These are phyloP conservation scores for Bergia puertoricense DNA, from an alignment of 92 coral and sea anemone genomes.

Conservation along the genomic window DNA sequence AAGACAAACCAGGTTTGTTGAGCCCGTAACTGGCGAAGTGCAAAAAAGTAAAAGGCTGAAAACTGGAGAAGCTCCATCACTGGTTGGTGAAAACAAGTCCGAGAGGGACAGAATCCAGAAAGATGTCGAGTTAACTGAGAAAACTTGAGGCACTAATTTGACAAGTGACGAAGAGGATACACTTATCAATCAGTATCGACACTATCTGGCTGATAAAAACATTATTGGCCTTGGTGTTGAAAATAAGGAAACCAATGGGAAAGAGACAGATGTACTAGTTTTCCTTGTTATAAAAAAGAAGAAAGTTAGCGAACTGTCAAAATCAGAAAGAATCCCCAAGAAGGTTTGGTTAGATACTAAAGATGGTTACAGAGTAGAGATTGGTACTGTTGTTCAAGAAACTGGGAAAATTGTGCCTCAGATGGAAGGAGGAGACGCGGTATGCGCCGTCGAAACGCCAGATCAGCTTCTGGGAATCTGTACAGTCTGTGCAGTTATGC, in stretches of 20 bases:
- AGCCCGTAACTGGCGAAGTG: not conserved
- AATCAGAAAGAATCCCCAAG: not conserved
- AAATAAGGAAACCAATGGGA: not conserved
- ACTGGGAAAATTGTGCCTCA: not conserved
- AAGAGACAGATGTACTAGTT: not conserved
- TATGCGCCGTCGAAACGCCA: not conserved
- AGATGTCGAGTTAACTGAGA: not conserved
- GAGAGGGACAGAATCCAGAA: not conserved
- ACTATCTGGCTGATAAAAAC: not conserved
- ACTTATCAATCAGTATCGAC: not conserved
- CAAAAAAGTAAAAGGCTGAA: not conserved
- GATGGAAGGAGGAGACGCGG: not conserved
- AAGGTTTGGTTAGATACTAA: not conserved
- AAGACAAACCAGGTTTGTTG: not conserved
- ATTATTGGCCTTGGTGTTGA: conserved; percentile 2
- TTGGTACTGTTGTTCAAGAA: not conserved
- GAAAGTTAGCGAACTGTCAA: not conserved
- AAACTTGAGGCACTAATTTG: not conserved
- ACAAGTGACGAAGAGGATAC: not conserved
- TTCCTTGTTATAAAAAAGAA: not conserved
- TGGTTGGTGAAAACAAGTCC: not conserved
- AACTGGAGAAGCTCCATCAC: not conserved
- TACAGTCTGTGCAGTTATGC: not conserved
- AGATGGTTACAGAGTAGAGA: not conserved
- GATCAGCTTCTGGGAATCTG: not conserved